These are phyloP conservation scores for Bombus polaris DNA, from an alignment of 1,140 invertebrate species.

Conservation along the genomic window DNA sequence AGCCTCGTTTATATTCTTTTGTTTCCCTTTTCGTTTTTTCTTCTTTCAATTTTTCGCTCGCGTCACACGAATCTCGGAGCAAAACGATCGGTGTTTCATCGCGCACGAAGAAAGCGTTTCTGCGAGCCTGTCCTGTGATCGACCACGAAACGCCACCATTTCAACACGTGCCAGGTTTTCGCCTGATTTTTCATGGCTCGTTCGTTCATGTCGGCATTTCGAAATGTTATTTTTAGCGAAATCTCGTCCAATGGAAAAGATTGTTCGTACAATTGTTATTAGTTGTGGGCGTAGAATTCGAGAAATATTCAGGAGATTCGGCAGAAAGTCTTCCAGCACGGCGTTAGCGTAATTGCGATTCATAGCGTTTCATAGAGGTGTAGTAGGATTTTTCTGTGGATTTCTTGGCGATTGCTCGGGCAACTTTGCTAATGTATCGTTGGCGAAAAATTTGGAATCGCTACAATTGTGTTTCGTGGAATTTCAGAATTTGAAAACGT, in stretches of 20 bases:
- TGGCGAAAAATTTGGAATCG: not conserved
- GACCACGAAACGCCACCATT: not conserved
- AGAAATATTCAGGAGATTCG: not conserved
- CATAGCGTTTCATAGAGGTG: not conserved
- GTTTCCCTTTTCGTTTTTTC: not conserved
- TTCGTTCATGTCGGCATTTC: not conserved
- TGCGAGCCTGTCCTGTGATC: conserved; percentile 16
- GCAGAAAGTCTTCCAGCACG: not conserved
- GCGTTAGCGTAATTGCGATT: not conserved
- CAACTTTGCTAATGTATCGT: not conserved
- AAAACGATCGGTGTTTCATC: not conserved
- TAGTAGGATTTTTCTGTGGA: not conserved
- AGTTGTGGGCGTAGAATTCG: not conserved
- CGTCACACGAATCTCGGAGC: not conserved
- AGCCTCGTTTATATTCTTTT: not conserved
- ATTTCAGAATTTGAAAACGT: not conserved
- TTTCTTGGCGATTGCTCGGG: not conserved
- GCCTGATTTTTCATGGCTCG: not conserved
- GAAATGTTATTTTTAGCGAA: not conserved
- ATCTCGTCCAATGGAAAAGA: not conserved
- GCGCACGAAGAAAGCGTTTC: conserved; percentile 27
- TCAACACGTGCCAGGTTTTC: not conserved
- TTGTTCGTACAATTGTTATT: not conserved
- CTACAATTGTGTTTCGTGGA: no score
- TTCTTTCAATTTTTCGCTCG: not conserved